Conservation (phyloP, 2,888 invertebrate species). For the Capitulum mitella region DNA sequence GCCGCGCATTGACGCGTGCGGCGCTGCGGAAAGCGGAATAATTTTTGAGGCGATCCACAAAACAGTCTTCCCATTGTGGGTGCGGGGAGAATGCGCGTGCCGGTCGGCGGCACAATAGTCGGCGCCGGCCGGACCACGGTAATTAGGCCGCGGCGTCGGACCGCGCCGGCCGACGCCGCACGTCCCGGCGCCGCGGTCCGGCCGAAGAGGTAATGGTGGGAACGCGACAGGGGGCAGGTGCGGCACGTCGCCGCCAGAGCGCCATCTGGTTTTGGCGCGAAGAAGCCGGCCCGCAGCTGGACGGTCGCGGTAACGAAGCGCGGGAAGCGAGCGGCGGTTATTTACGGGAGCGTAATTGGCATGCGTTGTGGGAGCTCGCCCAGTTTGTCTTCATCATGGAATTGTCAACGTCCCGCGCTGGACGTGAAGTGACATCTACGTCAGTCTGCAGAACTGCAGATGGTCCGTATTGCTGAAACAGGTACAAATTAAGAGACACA, state of each 20-base stretch:
- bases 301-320: neutral
- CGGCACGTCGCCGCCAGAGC: neutral
- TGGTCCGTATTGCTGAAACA: no score
- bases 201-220: slow-evolving; percentile 22
- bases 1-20: neutral
- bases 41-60: slow-evolving; percentile 2
- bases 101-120: neutral
- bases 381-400: neutral
- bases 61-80: neutral
- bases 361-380: neutral
- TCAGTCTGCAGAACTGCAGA: neutral
- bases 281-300: neutral
- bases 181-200: neutral
- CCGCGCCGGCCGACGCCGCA: neutral
- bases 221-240: neutral
- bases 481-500: neutral
- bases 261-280: neutral
- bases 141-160: neutral
- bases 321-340: neutral
- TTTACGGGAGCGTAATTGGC: neutral
- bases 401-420: neutral
- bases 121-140: neutral
- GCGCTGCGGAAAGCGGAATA: neutral
- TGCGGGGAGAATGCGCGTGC: neutral
- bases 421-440: neutral